Conservation (phyloP, 2,113 vertebrate species). For the Poeciliopsis occidentalis region DNA sequence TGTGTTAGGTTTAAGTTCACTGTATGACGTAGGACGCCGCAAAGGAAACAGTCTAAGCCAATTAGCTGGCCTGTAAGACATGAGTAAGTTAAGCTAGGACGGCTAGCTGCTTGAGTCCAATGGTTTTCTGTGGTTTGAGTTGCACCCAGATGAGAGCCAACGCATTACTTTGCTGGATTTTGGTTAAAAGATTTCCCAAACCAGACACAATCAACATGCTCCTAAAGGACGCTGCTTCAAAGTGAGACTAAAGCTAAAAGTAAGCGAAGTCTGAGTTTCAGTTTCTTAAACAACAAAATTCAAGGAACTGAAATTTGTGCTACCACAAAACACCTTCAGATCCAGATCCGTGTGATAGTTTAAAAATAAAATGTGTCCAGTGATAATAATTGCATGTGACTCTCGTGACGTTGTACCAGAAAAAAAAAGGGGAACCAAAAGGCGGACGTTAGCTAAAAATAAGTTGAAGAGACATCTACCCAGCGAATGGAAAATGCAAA, state of each 20-base stretch:
- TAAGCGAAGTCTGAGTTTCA: not conserved
- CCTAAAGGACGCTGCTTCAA: not conserved
- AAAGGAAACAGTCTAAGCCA: constrained; percentile 68
- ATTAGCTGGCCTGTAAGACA: constrained; percentile 50
- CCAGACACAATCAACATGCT: constrained; percentile 6
- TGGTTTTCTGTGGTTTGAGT: constrained; percentile 1
- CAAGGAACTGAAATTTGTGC: constrained; percentile 39
- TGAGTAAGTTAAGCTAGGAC: constrained; percentile 33
- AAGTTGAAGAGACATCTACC: not conserved
- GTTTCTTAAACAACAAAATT: not conserved
- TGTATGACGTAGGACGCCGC: constrained; percentile 62
- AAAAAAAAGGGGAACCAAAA: constrained; percentile 29
- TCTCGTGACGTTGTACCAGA: constrained; percentile 9
- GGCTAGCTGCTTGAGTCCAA: constrained; percentile 32
- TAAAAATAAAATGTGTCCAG: constrained; percentile 22
- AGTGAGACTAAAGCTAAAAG: not conserved
- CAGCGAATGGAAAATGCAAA: constrained; percentile 36
- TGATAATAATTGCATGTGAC: constrained; percentile 12
- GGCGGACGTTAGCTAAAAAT: not conserved
- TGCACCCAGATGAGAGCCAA: not conserved
- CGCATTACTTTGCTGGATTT: constrained; percentile 5
- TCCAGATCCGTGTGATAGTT: constrained; percentile 3
- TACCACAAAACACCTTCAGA: constrained; percentile 2
- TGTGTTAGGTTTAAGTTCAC: constrained; percentile 66
- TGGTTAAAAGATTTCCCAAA: constrained; percentile 4